Evolutionary conservation across 2,113 vertebrate species (phyloP), one percentile per base, ranked within the genome.

Genomic region (Megaleporinus macrocephalus): DNA sequence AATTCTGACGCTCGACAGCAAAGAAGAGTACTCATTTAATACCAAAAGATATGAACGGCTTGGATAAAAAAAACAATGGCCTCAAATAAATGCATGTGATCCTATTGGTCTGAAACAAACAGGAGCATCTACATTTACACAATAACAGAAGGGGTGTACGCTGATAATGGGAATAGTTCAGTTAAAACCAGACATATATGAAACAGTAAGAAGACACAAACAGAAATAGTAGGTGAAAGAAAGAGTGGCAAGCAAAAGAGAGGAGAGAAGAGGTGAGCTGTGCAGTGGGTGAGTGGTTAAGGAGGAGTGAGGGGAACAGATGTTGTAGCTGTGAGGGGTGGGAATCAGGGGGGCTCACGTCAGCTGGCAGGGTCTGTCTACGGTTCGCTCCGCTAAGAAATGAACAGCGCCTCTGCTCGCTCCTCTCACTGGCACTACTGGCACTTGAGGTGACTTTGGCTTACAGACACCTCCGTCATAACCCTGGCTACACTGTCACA

Each of bases 391-490:
- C 75, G 53, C 49, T 81, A 66, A 30, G 62, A 66, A 62, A 53
- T 76, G 66, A 59, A 74, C 78, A 76, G 57, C 55, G 76, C 70
- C 30, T 41, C 86, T 82, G 73, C 69, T 74, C 82, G 44, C 84
- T 80, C 82, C 62, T 73, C 77, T 74, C 49, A 63, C 76, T 74
- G 84, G 84, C 85, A 88, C 85, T 86, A 63, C 76, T 74, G 84
- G 84, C 85, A 88, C 85, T 88, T 88, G 80, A 88, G 87, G 82
- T 78, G 82, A 84, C 77, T 86, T 83, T 79, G 84, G 87, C 80
- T 80, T 86, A 83, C 65, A 53, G 53, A 72, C 84, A 75, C 76
- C 82, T 82, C 82, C 41, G 20, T 72, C 53, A 49, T n/a, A 86
- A 73, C 51, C 75, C 66, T 77, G 55, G 73, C 77, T 65, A 68